phyloP scores from a whole-genome alignment of 2,888 invertebrate species.

The Melieria omissa region DNA sequence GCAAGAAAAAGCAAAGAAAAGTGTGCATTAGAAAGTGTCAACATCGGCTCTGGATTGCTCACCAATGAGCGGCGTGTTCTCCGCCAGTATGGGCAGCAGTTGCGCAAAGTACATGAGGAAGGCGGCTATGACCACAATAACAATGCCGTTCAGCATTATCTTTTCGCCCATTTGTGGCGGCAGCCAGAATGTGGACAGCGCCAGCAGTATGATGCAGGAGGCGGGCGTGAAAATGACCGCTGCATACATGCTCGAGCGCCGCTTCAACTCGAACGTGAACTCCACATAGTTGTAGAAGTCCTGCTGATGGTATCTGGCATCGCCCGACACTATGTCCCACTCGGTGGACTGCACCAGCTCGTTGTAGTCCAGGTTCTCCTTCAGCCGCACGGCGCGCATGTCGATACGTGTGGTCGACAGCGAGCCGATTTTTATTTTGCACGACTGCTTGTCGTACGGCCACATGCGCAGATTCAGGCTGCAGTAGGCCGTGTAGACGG shows the following conservation, averaged over 20 bases:
- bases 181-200: slow-evolving; percentile 73
- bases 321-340: slow-evolving; percentile 62
- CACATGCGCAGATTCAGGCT: slow-evolving; percentile 76
- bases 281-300: slow-evolving; percentile 57
- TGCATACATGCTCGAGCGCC: slow-evolving; percentile 72
- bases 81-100: slow-evolving; percentile 67
- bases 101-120: slow-evolving; percentile 74
- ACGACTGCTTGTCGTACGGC: slow-evolving; percentile 80
- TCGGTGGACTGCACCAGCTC: slow-evolving; percentile 60
- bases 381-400: slow-evolving; percentile 66
- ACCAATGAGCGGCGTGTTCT: slow-evolving; percentile 68
- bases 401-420: slow-evolving; percentile 74
- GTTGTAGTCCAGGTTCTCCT: slow-evolving; percentile 59
- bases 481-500: slow-evolving; percentile 75
- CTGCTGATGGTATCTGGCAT: slow-evolving; percentile 52
- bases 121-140: slow-evolving; percentile 71
- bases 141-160: slow-evolving; percentile 71
- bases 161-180: slow-evolving; percentile 77
- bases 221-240: slow-evolving; percentile 74
- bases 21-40: neutral
- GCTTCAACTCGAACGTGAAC: slow-evolving; percentile 62
- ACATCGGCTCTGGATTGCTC: slow-evolving; percentile 42
- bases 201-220: slow-evolving; percentile 72
- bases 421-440: slow-evolving; percentile 77
- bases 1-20: slow-evolving; percentile 45